Evolutionary conservation across 2,888 invertebrate genomes (phyloP).

Genomic region (Xestia rhomboidea): DNA sequence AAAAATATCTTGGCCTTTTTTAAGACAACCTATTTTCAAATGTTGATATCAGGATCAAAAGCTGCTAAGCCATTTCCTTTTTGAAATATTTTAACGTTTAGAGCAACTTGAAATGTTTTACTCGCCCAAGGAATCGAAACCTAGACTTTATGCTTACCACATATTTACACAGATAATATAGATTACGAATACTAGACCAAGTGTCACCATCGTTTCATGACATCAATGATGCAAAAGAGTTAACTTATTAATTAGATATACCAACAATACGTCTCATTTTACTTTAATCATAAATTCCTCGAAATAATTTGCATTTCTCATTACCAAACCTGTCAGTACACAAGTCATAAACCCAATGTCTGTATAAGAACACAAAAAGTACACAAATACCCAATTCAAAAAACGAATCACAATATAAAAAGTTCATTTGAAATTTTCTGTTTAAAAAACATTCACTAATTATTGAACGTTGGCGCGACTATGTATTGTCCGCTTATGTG

Average conservation of each 20-base stretch:
- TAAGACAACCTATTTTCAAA: background rate
- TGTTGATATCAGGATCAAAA: background rate
- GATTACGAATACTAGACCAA: background rate
- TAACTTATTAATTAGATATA: constrained; percentile 9
- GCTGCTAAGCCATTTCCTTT: background rate
- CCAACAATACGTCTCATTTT: constrained; percentile 5
- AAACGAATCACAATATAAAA: constrained; percentile 83
- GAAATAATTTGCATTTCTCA: constrained; percentile 50
- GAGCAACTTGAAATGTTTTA: background rate
- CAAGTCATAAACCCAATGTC: constrained; percentile 18
- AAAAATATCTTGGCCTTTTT: background rate
- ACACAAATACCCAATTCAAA: constrained; percentile 80
- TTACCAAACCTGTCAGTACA: constrained; percentile 48
- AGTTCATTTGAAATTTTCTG: constrained; percentile 88
- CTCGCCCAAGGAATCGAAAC: background rate
- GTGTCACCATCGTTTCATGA: background rate
- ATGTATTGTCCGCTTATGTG: constrained; percentile 77
- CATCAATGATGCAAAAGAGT: constrained; percentile 11
- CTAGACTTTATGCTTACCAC: background rate
- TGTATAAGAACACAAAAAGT: constrained; percentile 9
- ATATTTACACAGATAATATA: background rate
- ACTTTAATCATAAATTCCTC: constrained; percentile 10
- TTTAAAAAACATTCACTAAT: constrained; percentile 89
- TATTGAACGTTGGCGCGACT: constrained; percentile 81
- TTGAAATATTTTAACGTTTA: background rate